These are phyloP conservation scores for Polyodon spathula DNA, from an alignment of 2,113 vertebrate species.

Conservation along the genomic window DNA sequence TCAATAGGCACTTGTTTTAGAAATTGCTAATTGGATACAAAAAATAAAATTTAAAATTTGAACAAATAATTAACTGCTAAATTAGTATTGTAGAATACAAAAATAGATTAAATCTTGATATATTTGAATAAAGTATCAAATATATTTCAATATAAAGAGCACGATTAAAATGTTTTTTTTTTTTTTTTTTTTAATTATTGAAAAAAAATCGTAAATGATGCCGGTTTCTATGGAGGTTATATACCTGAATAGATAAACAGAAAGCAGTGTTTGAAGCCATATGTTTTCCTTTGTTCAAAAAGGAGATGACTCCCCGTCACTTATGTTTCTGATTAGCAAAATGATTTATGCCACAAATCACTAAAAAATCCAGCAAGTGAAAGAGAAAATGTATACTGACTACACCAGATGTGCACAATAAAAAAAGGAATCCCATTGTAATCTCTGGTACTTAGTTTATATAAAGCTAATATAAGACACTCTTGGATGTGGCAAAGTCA, in stretches of 20 bases:
- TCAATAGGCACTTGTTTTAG: no score
- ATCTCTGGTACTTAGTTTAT: conserved; percentile 99
- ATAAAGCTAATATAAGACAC: conserved; percentile 97
- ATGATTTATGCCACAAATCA: conserved; percentile 99
- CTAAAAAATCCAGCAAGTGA: conserved; percentile 98
- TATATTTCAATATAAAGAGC: no score
- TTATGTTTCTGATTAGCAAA: conserved; percentile 99
- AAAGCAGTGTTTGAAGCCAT: conserved; percentile 92
- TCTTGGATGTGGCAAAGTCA: conserved; percentile 95
- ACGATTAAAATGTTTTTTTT: no score
- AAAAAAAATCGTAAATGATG: no score
- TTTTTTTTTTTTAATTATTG: no score
- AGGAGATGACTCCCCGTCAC: conserved; percentile 97
- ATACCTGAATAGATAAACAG: conserved; percentile 64
- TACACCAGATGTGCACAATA: conserved; percentile 99
- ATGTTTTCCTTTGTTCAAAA: conserved; percentile 98
- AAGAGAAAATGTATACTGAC: conserved; percentile 99
- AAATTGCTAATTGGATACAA: no score
- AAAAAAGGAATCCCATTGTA: conserved; percentile 98
- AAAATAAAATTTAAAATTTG: no score
- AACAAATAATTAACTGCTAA: no score
- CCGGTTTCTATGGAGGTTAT: conserved; percentile 57
- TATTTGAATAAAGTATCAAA: no score
- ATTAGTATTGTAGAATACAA: no score
- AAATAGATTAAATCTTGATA: no score